These are phyloP conservation scores for Cryptoleucopteryx plumbea DNA, from an alignment of 2,113 vertebrate genomes.

Conservation along the genomic window DNA sequence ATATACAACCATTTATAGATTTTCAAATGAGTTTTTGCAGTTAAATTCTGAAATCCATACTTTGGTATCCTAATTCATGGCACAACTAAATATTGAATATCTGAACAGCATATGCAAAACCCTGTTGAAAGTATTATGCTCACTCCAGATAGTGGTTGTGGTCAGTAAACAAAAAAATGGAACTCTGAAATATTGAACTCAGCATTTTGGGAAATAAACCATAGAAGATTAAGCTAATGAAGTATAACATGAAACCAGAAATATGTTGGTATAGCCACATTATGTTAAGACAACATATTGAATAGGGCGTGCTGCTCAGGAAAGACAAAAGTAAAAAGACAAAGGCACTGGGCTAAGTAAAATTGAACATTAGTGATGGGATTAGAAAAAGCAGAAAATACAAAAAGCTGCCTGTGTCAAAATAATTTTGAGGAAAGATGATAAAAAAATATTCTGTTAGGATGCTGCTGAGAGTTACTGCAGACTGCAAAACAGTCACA, in stretches of 20 bases:
- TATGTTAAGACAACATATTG: not conserved
- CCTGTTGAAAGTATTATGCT: not conserved
- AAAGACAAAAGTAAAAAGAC: not conserved
- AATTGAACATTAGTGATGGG: not conserved
- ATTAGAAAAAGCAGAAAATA: not conserved
- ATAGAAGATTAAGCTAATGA: not conserved
- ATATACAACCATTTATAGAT: not conserved
- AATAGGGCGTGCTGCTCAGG: not conserved
- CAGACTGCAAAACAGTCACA: not conserved
- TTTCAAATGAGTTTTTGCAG: not conserved
- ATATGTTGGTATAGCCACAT: not conserved
- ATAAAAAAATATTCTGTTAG: not conserved
- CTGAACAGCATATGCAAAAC: not conserved
- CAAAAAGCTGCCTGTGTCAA: not conserved
- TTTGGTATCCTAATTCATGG: not conserved
- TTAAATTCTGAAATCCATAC: not conserved
- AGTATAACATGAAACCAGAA: not conserved
- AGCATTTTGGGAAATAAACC: not conserved
- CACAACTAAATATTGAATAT: rapidly evolving
- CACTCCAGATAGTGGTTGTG: not conserved
- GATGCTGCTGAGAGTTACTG: not conserved
- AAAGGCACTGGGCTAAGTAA: not conserved
- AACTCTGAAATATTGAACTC: not conserved
- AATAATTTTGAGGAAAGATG: not conserved
- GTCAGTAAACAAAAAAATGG: not conserved